phyloP scores from a whole-genome alignment of 2,113 vertebrate species.

The Piprites chloris region DNA sequence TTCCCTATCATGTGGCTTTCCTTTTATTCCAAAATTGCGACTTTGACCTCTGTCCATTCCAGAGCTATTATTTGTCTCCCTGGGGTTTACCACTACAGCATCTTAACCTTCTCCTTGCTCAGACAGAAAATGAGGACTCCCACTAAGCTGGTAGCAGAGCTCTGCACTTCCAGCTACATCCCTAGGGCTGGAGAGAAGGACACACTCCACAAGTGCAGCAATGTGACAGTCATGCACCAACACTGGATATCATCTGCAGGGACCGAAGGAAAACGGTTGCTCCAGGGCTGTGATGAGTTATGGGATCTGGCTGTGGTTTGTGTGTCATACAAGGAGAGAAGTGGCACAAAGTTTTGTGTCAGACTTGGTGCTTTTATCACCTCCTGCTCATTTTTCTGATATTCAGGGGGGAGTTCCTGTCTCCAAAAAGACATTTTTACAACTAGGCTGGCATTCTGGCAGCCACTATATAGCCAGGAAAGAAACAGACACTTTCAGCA shows the following conservation, averaged over 20 bases:
- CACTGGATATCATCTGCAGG: background rate
- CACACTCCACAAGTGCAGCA: fast-evolving
- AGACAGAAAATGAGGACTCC: background rate
- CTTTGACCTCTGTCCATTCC: background rate
- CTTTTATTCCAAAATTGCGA: background rate
- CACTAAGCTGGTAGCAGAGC: background rate
- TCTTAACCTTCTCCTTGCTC: background rate
- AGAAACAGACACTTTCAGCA: background rate
- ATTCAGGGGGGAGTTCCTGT: background rate
- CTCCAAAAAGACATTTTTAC: background rate
- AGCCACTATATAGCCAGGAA: background rate
- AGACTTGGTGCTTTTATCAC: background rate
- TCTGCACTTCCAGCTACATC: background rate
- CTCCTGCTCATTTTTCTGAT: background rate
- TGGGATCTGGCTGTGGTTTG: background rate
- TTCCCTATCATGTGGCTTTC: background rate
- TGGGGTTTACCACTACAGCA: background rate
- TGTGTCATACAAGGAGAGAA: background rate
- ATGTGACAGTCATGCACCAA: fast-evolving
- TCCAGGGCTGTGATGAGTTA: background rate
- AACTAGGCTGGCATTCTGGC: background rate
- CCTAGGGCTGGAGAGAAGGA: background rate
- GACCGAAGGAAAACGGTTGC: background rate
- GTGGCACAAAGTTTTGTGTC: background rate
- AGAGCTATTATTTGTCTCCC: background rate